A percentile compares a stretch with the other conserved stretches of the same genome.
Evolutionary conservation across 2,888 invertebrate species (phyloP).

Genomic region (Yponomeuta plumbellus): DNA sequence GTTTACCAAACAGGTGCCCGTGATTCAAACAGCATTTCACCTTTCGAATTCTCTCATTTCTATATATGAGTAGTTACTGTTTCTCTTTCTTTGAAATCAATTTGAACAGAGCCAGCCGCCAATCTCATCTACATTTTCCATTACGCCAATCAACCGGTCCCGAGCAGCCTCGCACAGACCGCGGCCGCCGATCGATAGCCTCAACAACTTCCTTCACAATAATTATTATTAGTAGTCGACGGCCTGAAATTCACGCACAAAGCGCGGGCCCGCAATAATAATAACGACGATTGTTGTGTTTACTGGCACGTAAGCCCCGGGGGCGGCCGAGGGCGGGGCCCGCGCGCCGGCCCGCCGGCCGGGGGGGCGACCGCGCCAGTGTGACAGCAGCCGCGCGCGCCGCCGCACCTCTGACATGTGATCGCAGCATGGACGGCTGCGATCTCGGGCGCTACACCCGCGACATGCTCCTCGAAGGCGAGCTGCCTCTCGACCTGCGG

Average conservation of each 20-base stretch:
- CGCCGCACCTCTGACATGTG: conserved; percentile 68
- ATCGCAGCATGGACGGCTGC: conserved; percentile 70
- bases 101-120: background rate
- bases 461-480: conserved; percentile 70
- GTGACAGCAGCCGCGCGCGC: conserved; percentile 61
- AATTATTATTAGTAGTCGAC: conserved; percentile 74
- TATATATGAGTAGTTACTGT: too few species aligned
- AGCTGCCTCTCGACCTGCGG: conserved; percentile 63
- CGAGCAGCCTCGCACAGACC: background rate
- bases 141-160: background rate
- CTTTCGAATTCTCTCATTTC: too few species aligned
- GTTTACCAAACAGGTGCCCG: too few species aligned
- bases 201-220: conserved; percentile 23
- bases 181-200: background rate
- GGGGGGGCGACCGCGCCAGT: conserved; percentile 38
- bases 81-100: too few species aligned
- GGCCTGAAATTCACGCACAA: conserved; percentile 77
- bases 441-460: conserved; percentile 64
- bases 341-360: conserved; percentile 35
- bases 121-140: background rate
- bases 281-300: conserved; percentile 77
- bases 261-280: conserved; percentile 75
- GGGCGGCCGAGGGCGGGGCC: conserved; percentile 35
- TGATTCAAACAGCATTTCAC: too few species aligned
- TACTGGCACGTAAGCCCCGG: conserved; percentile 72